Evolutionary conservation across 2,797 vertebrate species (phyloP).

Genomic region (Ceryle rudis): DNA sequence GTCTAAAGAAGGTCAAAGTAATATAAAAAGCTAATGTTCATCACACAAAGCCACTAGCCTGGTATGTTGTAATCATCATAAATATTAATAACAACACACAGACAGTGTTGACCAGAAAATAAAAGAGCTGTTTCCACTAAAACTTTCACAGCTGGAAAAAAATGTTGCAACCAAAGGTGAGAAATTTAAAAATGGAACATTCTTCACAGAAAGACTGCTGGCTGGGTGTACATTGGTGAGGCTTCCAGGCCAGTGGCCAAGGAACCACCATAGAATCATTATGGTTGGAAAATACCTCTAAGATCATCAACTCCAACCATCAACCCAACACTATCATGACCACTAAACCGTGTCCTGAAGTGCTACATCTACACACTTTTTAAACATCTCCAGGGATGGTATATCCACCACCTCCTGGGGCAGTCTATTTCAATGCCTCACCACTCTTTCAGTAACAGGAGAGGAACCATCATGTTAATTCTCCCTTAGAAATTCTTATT

Average conservation of each 20-base stretch:
- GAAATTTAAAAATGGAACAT: background rate
- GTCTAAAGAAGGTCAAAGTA: constrained; percentile 14
- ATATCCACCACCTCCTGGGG: background rate
- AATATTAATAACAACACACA: constrained; percentile 8
- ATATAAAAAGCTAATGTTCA: background rate
- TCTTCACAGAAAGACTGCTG: background rate
- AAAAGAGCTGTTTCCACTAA: background rate
- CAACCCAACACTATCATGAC: no score
- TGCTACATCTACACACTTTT: background rate
- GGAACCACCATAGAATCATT: background rate
- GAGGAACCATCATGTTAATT: background rate
- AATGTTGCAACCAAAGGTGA: background rate
- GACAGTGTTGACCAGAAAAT: background rate
- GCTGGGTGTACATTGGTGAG: background rate
- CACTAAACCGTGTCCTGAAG: background rate
- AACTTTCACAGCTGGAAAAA: background rate
- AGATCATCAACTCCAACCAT: no score
- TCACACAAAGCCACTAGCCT: background rate
- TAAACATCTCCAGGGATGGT: background rate
- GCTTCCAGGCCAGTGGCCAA: background rate
- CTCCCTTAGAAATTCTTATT: background rate
- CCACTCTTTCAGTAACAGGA: background rate
- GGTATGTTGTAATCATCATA: background rate
- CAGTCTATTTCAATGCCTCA: background rate
- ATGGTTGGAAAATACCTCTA: no score